Evolutionary conservation across 2,797 vertebrate species (phyloP).

Genomic region (Ispidina picta): DNA sequence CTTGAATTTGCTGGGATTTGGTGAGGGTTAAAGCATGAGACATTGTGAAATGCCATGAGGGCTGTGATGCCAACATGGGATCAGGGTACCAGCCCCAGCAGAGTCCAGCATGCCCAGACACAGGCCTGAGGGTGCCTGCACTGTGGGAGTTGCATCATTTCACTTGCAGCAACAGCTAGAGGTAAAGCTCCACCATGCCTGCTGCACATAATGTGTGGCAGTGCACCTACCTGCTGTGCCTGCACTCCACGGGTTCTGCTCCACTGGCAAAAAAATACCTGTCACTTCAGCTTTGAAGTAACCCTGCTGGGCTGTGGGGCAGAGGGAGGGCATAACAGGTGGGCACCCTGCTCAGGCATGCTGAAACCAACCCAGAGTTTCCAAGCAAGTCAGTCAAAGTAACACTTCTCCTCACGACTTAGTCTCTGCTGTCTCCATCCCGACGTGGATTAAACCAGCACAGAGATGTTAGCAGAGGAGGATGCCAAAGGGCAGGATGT

Average conservation of each 20-base stretch:
- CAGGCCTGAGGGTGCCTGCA: not conserved
- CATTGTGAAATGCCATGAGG: not conserved
- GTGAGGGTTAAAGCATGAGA: not conserved
- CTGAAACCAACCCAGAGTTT: constrained; percentile 17
- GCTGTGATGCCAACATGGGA: not conserved
- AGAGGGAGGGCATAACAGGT: not conserved
- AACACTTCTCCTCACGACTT: not conserved
- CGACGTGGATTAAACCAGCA: not conserved
- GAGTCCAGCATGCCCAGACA: constrained; percentile 26
- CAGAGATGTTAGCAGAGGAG: not conserved
- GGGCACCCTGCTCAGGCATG: not conserved
- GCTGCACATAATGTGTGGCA: not conserved
- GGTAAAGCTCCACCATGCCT: not conserved
- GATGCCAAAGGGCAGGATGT: not conserved
- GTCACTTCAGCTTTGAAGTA: not conserved
- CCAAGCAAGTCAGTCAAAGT: not conserved
- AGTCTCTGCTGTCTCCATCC: not conserved
- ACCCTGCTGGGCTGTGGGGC: not conserved
- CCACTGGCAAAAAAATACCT: not conserved
- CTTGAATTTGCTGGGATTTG: constrained; percentile 14
- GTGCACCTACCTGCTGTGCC: not conserved
- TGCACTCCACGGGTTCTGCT: not conserved
- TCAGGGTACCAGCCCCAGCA: not conserved
- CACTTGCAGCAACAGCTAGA: constrained; percentile 32
- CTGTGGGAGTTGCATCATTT: constrained; percentile 29